Evolutionary conservation across 2,113 vertebrate genomes (phyloP).

Genomic region (Elachura formosa): DNA sequence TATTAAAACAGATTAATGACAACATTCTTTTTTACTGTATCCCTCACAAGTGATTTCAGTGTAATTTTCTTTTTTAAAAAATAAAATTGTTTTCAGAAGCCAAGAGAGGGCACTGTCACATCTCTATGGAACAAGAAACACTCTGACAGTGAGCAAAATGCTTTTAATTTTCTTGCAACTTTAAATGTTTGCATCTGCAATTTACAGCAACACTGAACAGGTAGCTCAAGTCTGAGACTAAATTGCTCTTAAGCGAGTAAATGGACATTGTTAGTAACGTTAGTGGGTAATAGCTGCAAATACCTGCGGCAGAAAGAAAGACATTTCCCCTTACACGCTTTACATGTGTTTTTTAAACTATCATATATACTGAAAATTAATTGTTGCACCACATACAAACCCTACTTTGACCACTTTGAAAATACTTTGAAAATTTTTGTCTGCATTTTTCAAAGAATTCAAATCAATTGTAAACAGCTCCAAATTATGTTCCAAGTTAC

Average conservation of each 20-base stretch:
- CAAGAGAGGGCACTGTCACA: constrained; percentile 33
- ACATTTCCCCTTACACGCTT: background rate
- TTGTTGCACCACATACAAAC: fast-evolving
- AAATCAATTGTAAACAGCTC: background rate
- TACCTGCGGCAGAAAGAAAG: background rate
- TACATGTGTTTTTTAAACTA: background rate
- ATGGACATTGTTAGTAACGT: background rate
- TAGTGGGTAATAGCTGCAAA: background rate
- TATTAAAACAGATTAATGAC: background rate
- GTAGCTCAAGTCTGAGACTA: background rate
- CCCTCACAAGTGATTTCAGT: background rate
- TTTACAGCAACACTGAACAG: background rate
- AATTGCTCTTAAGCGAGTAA: background rate
- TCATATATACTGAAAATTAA: background rate
- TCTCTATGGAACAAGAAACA: background rate
- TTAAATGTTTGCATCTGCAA: background rate
- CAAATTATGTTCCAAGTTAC: background rate
- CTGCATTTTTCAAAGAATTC: background rate
- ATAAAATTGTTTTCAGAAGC: background rate
- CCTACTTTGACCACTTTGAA: background rate
- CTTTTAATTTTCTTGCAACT: background rate
- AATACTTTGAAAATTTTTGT: no score
- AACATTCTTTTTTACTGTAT: background rate
- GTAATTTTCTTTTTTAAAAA: background rate
- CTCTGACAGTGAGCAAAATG: fast-evolving